Evolutionary conservation across 1,140 invertebrate genomes (phyloP), one percentile per base, ranked within the genome.

Genomic region (Bradysia coprophila): DNA sequence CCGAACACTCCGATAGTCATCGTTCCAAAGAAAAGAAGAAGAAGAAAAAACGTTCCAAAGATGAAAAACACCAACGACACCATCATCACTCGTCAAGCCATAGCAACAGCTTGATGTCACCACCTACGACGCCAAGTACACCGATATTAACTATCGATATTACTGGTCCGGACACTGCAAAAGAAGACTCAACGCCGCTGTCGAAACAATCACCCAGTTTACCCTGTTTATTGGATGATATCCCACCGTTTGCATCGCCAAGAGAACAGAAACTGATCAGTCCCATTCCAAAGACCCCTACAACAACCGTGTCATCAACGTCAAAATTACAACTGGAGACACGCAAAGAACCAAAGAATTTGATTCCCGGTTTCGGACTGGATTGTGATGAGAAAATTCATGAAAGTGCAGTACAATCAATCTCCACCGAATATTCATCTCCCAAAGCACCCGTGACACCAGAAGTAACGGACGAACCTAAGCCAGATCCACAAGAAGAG

Each of bases 1-100:
- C 40, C 1, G 10, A 37, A 38, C 41, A 40, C 1, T 24, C 11
- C 11, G 56, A 61, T 4, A 44, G 50, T 46, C 75, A 72, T 51
- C 78, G 81, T 45, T 62, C 66, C 16, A 77, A 76, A 49, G 79
- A 83, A 46, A 83, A 79, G 54, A 83, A 80, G 53, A 85, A 86
- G 58, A 86, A 85, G 51, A 73, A 82, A 39, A 86, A 85, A 51
- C 81, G 76, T 49, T 81, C 73, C 18, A 83, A 79, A 51, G 82
- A 86, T 50, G 81, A 85, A 43, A 71, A 73, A 49, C 73, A 75
- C 41, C 71, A 64, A 47, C 64, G 75, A n/a, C 73, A 78, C 50
- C 72, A 79, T 45, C 70, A 80, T 45, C 67, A 70, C 54, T 67
- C 67, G 43, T 18, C 18, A 20, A 38, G 36, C 21, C 36, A 38